Evolutionary conservation across 2,888 invertebrate species (phyloP), one percentile per base, ranked within the genome.

Genomic region (Epistrophella euchroma): DNA sequence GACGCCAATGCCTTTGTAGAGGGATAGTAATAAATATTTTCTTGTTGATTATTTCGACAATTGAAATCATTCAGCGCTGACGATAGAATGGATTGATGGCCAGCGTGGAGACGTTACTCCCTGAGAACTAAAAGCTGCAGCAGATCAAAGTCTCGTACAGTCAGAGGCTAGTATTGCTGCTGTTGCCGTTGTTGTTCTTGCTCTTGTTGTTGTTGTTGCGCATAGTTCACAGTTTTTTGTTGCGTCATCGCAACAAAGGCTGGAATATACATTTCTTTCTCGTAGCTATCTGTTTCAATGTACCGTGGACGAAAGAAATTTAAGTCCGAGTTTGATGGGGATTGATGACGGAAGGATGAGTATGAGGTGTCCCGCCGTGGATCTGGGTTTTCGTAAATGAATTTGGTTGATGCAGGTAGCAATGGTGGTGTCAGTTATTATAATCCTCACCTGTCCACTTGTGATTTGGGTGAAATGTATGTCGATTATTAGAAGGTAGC

Each of bases 121-220:
- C 96, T 93, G 37, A 94, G 90, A 45, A 96, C 94, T 75, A 96
- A 92, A 90, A 95, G 94, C 86, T 95, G 95, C 7, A 96, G 92
- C 50, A 94, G 93, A 89, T 95, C 95, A 82, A 96, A 94, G 90
- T 96, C 96, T 89, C 94, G 94, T 2, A 95, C 95, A 89, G 96
- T 96, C 2, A 96, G 94, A 9, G 96, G 96, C 11, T 96, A 94
- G 62, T 94, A 93, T 56, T 95, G 64, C 2, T 66, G 78, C 2
- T 40, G 45, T 5, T 45, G 81, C 2, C 62, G 79, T 35, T 76
- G 28, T 58, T 95, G 64, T 1, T 66, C 71, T 2, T 50, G 47
- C 7, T 47, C 77, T 2, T 64, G 78, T 32, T 74, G 70, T 2
- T 56, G 77, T 32, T 71, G 62, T 13, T 56, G 5, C 17, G 7